These are phyloP conservation scores for Drosophila subpulchrella DNA, from an alignment of 1,140 invertebrate genomes.

Conservation along the genomic window DNA sequence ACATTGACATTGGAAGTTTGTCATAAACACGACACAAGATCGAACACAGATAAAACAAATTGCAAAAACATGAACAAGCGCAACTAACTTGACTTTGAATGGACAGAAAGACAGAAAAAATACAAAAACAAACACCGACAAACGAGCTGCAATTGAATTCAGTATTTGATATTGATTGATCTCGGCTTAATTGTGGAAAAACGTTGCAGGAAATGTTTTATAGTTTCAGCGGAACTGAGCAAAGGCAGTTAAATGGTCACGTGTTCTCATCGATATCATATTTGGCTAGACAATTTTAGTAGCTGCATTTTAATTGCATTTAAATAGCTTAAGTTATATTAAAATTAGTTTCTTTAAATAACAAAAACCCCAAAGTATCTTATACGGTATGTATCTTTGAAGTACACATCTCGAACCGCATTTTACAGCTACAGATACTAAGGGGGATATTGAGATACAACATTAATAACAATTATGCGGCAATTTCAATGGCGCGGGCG, in stretches of 20 bases:
- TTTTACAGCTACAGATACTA: too few relatives aligned
- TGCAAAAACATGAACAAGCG: constrained; percentile 14
- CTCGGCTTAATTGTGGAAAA: constrained; percentile 28
- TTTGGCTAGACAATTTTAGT: too few relatives aligned
- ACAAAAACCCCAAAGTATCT: not conserved
- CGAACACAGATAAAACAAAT: constrained; percentile 29
- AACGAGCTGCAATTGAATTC: constrained; percentile 34
- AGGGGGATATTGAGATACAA: not conserved
- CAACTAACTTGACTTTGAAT: constrained; percentile 37
- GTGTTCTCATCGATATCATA: not conserved
- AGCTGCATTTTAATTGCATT: too few relatives aligned
- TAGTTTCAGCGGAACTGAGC: not conserved
- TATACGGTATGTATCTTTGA: not conserved
- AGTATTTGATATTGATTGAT: constrained; percentile 37
- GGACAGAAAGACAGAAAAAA: not conserved
- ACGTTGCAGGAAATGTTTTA: constrained; percentile 17
- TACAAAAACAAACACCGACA: constrained; percentile 1
- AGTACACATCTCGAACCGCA: not conserved
- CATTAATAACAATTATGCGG: constrained; percentile 54
- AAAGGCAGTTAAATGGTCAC: not conserved
- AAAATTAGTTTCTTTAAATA: too few relatives aligned
- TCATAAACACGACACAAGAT: constrained; percentile 20
- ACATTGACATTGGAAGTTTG: constrained; percentile 65
- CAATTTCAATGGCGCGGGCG: constrained; percentile 2
- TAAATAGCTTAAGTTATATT: too few relatives aligned